Evolutionary conservation across 2,113 vertebrate species (phyloP).

Genomic region (Zapus hudsonius): DNA sequence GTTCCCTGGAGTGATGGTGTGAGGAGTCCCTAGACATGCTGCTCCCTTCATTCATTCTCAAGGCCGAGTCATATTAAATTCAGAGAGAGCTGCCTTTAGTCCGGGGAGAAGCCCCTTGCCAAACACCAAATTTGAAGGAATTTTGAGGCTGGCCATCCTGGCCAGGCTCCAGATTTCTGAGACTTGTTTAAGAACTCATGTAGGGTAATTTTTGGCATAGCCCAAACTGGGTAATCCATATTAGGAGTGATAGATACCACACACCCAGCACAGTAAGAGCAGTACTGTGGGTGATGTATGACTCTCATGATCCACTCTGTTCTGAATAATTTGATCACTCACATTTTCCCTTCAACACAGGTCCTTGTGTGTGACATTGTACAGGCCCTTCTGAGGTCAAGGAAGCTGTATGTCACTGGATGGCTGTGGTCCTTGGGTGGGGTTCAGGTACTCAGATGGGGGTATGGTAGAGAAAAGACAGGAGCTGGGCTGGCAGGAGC

Average conservation of each 20-base stretch:
- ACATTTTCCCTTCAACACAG: not conserved
- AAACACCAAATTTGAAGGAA: not conserved
- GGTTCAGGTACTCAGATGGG: not conserved
- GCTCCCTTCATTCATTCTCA: no score
- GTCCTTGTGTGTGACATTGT: not conserved
- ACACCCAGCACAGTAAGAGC: no score
- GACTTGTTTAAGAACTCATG: no score
- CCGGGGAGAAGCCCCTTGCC: not conserved
- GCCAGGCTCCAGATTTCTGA: not conserved
- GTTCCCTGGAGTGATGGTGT: not conserved
- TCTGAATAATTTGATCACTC: not conserved
- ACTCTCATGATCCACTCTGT: not conserved
- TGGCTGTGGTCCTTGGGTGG: not conserved
- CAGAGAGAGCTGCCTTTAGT: not conserved
- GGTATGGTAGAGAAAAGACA: fast-evolving
- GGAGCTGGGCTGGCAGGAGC: not conserved
- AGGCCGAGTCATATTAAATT: fast-evolving
- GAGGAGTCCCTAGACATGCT: not conserved
- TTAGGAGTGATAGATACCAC: not conserved
- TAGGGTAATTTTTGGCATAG: not conserved
- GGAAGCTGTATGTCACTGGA: not conserved
- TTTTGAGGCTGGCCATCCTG: not conserved
- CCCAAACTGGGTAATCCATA: fast-evolving
- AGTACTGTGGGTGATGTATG: fast-evolving
- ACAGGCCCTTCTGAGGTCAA: not conserved